Evolutionary conservation across 1,140 invertebrate genomes (phyloP), one percentile per base, ranked within the genome.

Genomic region (Micrasema minimum): DNA sequence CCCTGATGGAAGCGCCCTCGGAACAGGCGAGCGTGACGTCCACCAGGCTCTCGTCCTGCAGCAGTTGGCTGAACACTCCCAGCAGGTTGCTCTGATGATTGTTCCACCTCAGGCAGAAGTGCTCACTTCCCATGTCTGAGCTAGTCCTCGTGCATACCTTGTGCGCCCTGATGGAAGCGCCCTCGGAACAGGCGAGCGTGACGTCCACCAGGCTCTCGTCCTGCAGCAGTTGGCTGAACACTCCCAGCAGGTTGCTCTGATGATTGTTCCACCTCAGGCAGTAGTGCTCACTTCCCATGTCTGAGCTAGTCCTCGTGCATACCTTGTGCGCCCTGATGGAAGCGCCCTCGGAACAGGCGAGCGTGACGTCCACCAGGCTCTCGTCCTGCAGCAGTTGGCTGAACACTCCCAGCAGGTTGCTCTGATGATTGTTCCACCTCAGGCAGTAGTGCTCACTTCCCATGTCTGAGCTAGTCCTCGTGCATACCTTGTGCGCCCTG

Each of bases 371-470:
- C 83, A 96, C 94, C 86, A 96, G 90, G 86, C 92, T 93, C 88
- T 95, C 93, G 88, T 94, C 93, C 87, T 95, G 92, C 82, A 95
- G 89, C 86, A 96, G 91, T 88, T 95, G 93, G 89, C 93, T 94
- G 90, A 95, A 96, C 85, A 95, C 93, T 85, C 92, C 92, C 88
- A 95, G 89, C 86, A 95, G 90, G 89, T 95, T 95, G 89, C 92
- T 94, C 91, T 94, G 93, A 93, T 94, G 93, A 93, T 95, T 94
- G 90, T 94, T 95, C 93, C 93, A 94, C 91, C 93, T 92, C 88
- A 95, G 91, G 90, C 93, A 94, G 90, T 94, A 95, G 88, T 94
- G 93, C 91, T 94, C 92, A 93, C 93, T 94, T 92, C 92, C 93
- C 92, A 93, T 93, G 90, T 92, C 91, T 91, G 90, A 91, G 90